These are phyloP conservation scores for Coregonus clupeaformis DNA, from an alignment of 2,113 vertebrate species.

Conservation along the genomic window DNA sequence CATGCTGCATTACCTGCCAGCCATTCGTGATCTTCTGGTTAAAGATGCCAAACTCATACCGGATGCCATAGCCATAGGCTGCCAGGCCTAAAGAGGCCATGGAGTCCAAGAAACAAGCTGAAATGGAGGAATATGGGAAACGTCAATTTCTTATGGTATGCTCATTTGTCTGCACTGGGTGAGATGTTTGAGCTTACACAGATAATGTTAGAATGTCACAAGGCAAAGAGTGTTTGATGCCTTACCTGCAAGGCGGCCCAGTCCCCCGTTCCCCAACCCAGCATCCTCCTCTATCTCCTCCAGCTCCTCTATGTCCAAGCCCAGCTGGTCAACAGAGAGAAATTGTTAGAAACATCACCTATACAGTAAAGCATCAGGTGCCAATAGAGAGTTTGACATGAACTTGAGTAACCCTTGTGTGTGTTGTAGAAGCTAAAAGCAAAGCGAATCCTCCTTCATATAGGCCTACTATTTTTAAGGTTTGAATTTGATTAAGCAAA, in stretches of 20 bases:
- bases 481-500: too few species aligned
- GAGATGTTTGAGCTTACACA: neutral
- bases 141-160: neutral
- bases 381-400: too few species aligned
- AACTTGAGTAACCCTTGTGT: too few species aligned
- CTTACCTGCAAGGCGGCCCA: conserved; percentile 86
- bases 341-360: neutral
- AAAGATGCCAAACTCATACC: conserved; percentile 92
- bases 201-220: neutral
- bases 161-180: neutral
- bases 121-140: too few species aligned
- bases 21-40: conserved; percentile 85
- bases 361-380: too few species aligned
- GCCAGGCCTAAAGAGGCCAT: conserved; percentile 87
- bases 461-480: too few species aligned
- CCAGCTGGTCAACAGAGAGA: conserved; percentile 69
- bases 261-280: conserved; percentile 85
- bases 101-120: conserved; percentile 89
- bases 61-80: conserved; percentile 86
- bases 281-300: conserved; percentile 90
- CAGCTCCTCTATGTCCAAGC: conserved; percentile 85
- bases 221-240: neutral
- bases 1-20: conserved; percentile 79
- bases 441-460: too few species aligned
- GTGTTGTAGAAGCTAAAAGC: too few species aligned